Evolutionary conservation across 2,113 vertebrate species (phyloP).

Genomic region (Camelus dromedarius): DNA sequence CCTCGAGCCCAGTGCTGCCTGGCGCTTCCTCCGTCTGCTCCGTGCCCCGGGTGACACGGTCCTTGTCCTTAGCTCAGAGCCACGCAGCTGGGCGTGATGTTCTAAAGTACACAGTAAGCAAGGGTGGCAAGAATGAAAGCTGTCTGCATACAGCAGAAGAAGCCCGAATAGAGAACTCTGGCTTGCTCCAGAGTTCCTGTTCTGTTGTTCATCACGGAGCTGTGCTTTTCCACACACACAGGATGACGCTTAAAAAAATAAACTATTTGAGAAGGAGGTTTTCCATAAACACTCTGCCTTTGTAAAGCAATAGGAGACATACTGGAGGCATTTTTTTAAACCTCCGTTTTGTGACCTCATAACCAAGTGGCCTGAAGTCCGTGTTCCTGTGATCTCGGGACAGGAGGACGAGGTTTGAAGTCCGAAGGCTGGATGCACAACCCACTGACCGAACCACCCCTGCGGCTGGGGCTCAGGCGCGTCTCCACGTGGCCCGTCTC

Average conservation of each 20-base stretch:
- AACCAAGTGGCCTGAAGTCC: neutral
- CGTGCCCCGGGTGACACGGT: accelerated
- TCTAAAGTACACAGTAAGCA: neutral
- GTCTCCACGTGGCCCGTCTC: accelerated
- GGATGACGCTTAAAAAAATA: neutral
- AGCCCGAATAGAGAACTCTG: neutral
- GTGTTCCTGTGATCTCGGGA: neutral
- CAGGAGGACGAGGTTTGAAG: neutral
- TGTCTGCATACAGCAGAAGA: neutral
- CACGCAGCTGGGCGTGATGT: neutral
- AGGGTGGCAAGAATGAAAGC: neutral
- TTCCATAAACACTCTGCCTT: conserved; percentile 52
- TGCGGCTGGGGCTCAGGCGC: accelerated
- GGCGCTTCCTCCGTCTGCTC: neutral
- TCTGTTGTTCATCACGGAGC: neutral
- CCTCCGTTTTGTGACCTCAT: neutral
- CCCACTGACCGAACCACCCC: accelerated
- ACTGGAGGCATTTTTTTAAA: neutral
- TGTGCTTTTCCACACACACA: neutral
- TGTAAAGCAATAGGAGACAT: accelerated
- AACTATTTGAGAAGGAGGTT: conserved; percentile 24
- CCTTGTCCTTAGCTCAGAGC: neutral
- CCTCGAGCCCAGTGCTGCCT: neutral
- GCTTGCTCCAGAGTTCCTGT: neutral
- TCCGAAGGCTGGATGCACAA: accelerated